A percentile compares a stretch with the other conserved stretches of the same genome.
Conservation (phyloP, 2,888 invertebrate species). For the Idaea straminata region DNA sequence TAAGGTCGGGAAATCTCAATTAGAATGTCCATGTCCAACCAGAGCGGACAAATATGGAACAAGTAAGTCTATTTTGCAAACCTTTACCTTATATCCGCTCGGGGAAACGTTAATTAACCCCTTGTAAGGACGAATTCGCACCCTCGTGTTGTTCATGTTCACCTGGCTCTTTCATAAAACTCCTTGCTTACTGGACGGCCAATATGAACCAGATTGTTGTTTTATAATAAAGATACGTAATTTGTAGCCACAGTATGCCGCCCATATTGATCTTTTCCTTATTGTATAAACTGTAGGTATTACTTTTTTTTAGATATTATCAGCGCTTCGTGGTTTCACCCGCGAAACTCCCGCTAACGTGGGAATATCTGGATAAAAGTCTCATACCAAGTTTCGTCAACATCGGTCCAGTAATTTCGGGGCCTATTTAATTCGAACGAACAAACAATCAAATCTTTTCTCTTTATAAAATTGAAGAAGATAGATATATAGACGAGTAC, state of each 20-base stretch:
- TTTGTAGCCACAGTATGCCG: too few relatives aligned
- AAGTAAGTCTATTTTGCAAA: slow-evolving; percentile 67
- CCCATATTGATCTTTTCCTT: too few relatives aligned
- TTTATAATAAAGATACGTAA: not conserved
- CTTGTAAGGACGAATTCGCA: slow-evolving; percentile 39
- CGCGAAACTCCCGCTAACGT: too few relatives aligned
- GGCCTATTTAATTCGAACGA: too few relatives aligned
- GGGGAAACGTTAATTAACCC: slow-evolving; percentile 63
- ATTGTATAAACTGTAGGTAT: too few relatives aligned
- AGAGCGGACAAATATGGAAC: slow-evolving; percentile 61
- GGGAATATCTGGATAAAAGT: too few relatives aligned
- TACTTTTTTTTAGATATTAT: too few relatives aligned
- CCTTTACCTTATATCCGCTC: slow-evolving; percentile 67
- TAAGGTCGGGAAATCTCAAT: slow-evolving; percentile 45
- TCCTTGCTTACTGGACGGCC: not conserved
- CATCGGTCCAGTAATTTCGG: too few relatives aligned
- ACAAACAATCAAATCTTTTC: too few relatives aligned
- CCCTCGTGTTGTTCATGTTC: slow-evolving; percentile 26
- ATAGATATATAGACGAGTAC: not conserved
- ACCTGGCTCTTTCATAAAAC: slow-evolving; percentile 37
- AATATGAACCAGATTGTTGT: slow-evolving; percentile 26
- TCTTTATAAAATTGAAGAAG: not conserved
- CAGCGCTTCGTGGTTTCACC: too few relatives aligned
- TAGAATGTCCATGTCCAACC: slow-evolving; percentile 41
- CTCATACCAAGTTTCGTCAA: too few relatives aligned